phyloP scores from a whole-genome alignment of 2,113 vertebrate species.

The Brachypodius melanocephalos region DNA sequence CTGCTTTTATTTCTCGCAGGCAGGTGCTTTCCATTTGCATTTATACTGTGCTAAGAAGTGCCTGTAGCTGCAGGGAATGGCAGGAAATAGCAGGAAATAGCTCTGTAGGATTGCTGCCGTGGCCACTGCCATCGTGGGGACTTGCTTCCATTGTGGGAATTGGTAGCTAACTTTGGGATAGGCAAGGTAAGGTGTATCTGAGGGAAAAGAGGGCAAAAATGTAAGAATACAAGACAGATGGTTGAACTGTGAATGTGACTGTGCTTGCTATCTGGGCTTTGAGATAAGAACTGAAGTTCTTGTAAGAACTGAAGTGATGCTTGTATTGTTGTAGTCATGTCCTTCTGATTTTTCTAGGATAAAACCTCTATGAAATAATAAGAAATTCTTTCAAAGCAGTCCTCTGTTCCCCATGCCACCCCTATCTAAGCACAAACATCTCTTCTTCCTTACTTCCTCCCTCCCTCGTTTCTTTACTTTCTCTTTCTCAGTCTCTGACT shows the following conservation, averaged over 20 bases:
- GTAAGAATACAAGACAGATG: not conserved
- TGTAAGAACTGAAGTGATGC: no score
- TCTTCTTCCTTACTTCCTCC: not conserved
- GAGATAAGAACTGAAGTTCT: not conserved
- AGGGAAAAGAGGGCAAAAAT: not conserved
- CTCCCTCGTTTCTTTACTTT: not conserved
- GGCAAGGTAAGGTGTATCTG: not conserved
- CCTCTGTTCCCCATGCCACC: conserved; percentile 2
- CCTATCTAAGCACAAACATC: not conserved
- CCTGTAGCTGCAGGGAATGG: not conserved
- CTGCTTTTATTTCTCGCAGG: not conserved
- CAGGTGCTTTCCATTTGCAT: not conserved
- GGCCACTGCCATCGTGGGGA: not conserved
- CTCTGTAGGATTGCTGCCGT: not conserved
- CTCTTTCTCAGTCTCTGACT: conserved; percentile 56
- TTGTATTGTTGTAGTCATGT: not conserved
- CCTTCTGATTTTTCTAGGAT: not conserved
- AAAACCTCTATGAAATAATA: not conserved
- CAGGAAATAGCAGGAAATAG: not conserved
- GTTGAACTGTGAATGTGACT: not conserved
- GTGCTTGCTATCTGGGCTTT: not conserved
- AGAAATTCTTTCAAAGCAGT: not conserved
- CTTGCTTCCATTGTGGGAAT: not conserved
- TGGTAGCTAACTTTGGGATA: not conserved
- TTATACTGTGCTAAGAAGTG: not conserved